Percentiles rank a stretch among this genome's conserved stretches.
phyloP scores from a whole-genome alignment of 1,140 invertebrate genomes.

The Neodiprion lecontei region DNA sequence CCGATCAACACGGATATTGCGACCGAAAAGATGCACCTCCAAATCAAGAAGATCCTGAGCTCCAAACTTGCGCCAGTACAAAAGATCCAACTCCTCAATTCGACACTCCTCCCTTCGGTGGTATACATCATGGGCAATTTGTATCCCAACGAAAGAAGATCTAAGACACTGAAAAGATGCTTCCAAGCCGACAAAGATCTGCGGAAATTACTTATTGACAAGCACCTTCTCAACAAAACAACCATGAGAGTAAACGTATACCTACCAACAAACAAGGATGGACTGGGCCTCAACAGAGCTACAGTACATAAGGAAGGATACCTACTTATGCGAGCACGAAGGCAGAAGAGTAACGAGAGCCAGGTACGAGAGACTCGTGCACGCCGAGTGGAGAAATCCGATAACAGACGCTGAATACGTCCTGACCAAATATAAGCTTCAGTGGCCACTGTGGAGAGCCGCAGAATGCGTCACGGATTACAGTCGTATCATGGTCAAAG shows the following conservation, averaged over 20 bases:
- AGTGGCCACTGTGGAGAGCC: too few relatives aligned
- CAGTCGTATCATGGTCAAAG: too few relatives aligned
- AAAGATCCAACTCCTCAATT: slow-evolving; percentile 29
- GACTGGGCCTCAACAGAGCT: too few relatives aligned
- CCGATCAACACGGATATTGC: slow-evolving; percentile 19
- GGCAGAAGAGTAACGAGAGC: too few relatives aligned
- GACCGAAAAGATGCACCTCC: slow-evolving; percentile 21
- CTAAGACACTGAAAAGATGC: slow-evolving; percentile 28
- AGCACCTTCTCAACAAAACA: not conserved
- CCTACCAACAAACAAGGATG: not conserved
- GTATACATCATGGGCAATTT: slow-evolving; percentile 20
- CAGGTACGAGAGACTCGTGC: too few relatives aligned
- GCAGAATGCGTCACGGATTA: too few relatives aligned
- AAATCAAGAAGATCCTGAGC: slow-evolving; percentile 25
- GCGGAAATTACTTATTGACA: slow-evolving; percentile 26
- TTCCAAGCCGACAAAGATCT: slow-evolving; percentile 28
- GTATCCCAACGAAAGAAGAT: slow-evolving; percentile 11
- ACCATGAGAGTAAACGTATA: not conserved
- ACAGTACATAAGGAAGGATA: too few relatives aligned
- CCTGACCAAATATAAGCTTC: too few relatives aligned
- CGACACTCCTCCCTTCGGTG: slow-evolving; percentile 28
- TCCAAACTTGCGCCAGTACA: slow-evolving; percentile 30
- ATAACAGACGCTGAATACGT: too few relatives aligned
- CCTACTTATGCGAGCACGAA: too few relatives aligned
- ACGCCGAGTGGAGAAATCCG: too few relatives aligned